phyloP scores from a whole-genome alignment of 2,888 invertebrate genomes.

The Drosophila rubida region DNA sequence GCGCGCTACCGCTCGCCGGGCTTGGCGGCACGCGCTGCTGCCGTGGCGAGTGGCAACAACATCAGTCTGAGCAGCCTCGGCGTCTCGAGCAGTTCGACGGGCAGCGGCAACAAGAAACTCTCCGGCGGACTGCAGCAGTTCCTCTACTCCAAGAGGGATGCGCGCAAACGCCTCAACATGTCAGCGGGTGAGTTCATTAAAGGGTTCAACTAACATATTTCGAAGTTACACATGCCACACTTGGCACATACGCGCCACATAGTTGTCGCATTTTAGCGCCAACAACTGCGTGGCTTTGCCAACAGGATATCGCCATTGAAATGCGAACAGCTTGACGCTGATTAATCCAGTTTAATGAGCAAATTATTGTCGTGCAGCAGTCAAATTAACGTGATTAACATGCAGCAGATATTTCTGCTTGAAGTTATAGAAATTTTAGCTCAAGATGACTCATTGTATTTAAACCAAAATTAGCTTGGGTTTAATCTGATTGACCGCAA shows the following conservation, averaged over 20 bases:
- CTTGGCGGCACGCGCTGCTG: slow-evolving; percentile 85
- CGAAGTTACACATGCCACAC: neutral
- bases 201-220: slow-evolving; percentile 7
- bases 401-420: too few relatives aligned
- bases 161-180: slow-evolving; percentile 85
- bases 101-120: slow-evolving; percentile 88
- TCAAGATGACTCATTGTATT: neutral
- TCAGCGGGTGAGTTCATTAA: slow-evolving; percentile 86
- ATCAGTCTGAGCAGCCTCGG: slow-evolving; percentile 58
- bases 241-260: neutral
- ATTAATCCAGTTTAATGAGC: neutral
- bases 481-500: neutral
- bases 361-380: too few relatives aligned
- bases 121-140: slow-evolving; percentile 88
- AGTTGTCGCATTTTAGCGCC: neutral
- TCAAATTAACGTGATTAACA: too few relatives aligned
- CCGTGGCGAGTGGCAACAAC: slow-evolving; percentile 65
- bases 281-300: neutral
- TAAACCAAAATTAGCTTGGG: neutral
- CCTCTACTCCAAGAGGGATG: slow-evolving; percentile 87
- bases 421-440: neutral
- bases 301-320: neutral
- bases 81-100: slow-evolving; percentile 19
- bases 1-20: slow-evolving; percentile 94
- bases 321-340: neutral